phyloP scores from a whole-genome alignment of 2,113 vertebrate species.

The Calypte anna region DNA sequence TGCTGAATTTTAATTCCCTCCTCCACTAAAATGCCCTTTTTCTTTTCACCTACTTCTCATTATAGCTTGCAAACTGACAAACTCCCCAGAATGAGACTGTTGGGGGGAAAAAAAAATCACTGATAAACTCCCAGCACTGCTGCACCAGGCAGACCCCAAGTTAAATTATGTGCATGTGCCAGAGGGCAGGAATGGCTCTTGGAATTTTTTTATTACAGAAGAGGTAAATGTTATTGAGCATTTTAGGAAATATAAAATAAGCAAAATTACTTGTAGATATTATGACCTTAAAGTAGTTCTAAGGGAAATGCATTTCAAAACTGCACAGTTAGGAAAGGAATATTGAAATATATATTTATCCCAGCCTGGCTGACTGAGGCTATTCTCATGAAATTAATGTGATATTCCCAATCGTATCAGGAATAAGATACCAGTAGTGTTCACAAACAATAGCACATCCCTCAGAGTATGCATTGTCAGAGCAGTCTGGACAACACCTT shows the following conservation, averaged over 20 bases:
- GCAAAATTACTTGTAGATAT: neutral
- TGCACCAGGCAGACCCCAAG: neutral
- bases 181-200: neutral
- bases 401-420: neutral
- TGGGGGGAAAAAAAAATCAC: slow-evolving; percentile 9
- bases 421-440: neutral
- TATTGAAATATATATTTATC: neutral
- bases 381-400: neutral
- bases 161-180: neutral
- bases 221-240: neutral
- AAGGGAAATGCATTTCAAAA: neutral
- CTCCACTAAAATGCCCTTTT: slow-evolving; percentile 54
- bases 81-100: slow-evolving; percentile 22
- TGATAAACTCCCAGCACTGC: slow-evolving; percentile 11
- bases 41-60: slow-evolving; percentile 54
- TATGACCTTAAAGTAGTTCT: neutral
- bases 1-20: slow-evolving; percentile 63
- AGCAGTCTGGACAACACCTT: neutral
- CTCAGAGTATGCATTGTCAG: neutral
- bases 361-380: neutral
- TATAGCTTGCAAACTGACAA: slow-evolving; percentile 37
- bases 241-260: neutral
- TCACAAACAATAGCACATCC: neutral
- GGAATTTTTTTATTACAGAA: neutral
- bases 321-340: neutral